Percentiles rank a stretch among this genome's conserved stretches.
phyloP scores from a whole-genome alignment of 92 coral and sea anemone species.

The Isaurus tuberculatus region DNA sequence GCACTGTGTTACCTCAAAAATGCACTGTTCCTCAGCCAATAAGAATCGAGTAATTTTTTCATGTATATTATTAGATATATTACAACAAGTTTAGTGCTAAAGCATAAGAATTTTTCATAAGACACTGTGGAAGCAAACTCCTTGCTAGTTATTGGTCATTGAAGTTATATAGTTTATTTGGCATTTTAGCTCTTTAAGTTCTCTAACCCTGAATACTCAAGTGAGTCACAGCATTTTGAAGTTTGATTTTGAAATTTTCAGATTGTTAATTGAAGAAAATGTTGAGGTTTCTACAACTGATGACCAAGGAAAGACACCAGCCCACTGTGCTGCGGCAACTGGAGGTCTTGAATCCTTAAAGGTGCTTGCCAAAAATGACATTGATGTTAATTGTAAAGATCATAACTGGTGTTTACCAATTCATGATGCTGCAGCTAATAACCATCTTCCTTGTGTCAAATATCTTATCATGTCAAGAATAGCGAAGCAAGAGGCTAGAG shows the following conservation, averaged over 20 bases:
- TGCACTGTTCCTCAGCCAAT: too few species aligned
- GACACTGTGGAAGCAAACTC: too few species aligned
- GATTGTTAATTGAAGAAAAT: constrained; percentile 83
- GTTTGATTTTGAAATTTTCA: constrained; percentile 7
- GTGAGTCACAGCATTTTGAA: too few species aligned
- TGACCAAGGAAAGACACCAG: constrained; percentile 84
- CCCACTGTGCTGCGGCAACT: constrained; percentile 84
- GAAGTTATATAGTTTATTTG: too few species aligned
- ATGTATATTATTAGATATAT: too few species aligned
- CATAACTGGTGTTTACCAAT: constrained; percentile 78
- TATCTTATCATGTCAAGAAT: constrained; percentile 77
- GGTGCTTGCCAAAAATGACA: constrained; percentile 83
- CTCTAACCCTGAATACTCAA: too few species aligned
- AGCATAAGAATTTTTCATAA: too few species aligned
- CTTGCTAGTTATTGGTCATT: too few species aligned
- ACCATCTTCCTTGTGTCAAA: constrained; percentile 75
- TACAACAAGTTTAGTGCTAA: too few species aligned
- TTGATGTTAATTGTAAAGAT: constrained; percentile 86
- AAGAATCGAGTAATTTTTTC: too few species aligned
- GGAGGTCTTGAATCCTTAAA: constrained; percentile 83
- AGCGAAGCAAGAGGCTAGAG: constrained; percentile 75
- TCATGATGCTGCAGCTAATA: constrained; percentile 84
- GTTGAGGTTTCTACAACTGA: constrained; percentile 71
- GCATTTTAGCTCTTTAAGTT: too few species aligned
- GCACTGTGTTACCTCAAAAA: too few species aligned